Evolutionary conservation across 2,888 invertebrate genomes (phyloP).

Genomic region (Drosophila nr. perissopoda): DNA sequence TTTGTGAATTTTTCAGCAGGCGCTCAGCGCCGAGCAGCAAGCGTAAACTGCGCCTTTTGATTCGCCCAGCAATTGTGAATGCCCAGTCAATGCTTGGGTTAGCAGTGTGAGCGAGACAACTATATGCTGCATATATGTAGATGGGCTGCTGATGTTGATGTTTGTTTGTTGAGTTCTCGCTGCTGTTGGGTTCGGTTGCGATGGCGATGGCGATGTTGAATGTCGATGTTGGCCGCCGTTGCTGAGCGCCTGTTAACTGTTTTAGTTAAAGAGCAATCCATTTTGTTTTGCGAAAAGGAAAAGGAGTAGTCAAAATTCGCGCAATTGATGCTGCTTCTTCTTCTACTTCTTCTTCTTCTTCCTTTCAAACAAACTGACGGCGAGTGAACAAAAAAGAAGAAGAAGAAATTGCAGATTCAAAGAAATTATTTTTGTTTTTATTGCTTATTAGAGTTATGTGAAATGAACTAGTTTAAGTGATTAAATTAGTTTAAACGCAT

Average conservation of each 20-base stretch:
- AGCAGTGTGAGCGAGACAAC: conserved; percentile 48
- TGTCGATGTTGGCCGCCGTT: conserved; percentile 22
- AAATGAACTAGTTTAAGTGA: not conserved
- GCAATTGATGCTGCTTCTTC: conserved; percentile 18
- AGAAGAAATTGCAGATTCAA: not conserved
- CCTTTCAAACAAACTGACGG: conserved; percentile 2
- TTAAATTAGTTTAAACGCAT: not conserved
- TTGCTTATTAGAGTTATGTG: not conserved
- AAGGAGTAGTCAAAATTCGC: conserved; percentile 63
- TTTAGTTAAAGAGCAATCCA: conserved; percentile 85
- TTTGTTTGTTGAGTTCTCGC: conserved; percentile 49
- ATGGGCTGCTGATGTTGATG: not conserved
- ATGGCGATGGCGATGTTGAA: conserved; percentile 11
- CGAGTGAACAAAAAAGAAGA: conserved; percentile 22
- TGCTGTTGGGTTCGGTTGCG: not conserved
- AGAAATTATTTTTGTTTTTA: not conserved
- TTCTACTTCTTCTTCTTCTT: not conserved
- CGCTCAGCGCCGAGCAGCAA: conserved; percentile 55
- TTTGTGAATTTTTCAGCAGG: conserved; percentile 84
- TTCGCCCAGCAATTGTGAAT: conserved; percentile 52
- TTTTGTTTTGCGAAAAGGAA: conserved; percentile 82
- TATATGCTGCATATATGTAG: conserved; percentile 27
- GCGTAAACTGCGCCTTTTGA: conserved; percentile 15
- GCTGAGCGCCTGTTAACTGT: conserved; percentile 83
- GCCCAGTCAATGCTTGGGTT: not conserved